Percentiles rank a stretch among this genome's conserved stretches.
Conservation (phyloP, 2,797 vertebrate species). For the Hyperoplus lanceolatus region DNA sequence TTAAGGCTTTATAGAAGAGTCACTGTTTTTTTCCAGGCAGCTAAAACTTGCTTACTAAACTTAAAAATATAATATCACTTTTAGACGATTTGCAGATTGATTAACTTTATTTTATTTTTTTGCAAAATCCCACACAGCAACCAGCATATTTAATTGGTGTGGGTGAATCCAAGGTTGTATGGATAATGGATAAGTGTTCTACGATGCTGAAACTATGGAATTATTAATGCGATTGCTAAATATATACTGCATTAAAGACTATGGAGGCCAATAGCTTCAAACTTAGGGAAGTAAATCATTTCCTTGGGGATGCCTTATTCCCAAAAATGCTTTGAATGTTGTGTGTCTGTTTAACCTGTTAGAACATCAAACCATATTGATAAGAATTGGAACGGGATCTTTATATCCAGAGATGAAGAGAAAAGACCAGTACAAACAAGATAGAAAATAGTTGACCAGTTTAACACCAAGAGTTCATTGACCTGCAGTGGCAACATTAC, state of each 20-base stretch:
- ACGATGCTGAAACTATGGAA: too few relatives aligned
- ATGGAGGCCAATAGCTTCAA: neutral
- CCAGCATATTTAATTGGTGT: neutral
- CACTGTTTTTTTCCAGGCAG: too few relatives aligned
- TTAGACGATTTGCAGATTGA: neutral
- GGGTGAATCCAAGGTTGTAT: neutral
- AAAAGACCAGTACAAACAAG: conserved; percentile 66
- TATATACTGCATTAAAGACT: neutral
- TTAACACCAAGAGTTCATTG: conserved; percentile 67
- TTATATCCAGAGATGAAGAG: conserved; percentile 48
- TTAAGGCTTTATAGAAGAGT: neutral
- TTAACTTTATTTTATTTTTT: neutral
- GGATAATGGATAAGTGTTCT: neutral
- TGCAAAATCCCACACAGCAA: neutral
- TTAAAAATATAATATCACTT: neutral
- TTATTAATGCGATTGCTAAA: neutral
- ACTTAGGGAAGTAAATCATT: neutral
- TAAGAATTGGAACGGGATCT: conserved; percentile 9
- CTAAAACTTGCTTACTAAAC: neutral
- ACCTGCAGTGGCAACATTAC: conserved; percentile 59
- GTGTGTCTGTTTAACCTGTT: too few relatives aligned
- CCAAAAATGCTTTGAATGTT: too few relatives aligned
- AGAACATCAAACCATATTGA: neutral
- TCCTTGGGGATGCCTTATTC: neutral
- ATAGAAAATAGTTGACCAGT: conserved; percentile 50